Percentiles rank a stretch among this genome's conserved stretches.
Evolutionary conservation across 2,113 vertebrate species (phyloP).

Genomic region (Pristiophorus japonicus): DNA sequence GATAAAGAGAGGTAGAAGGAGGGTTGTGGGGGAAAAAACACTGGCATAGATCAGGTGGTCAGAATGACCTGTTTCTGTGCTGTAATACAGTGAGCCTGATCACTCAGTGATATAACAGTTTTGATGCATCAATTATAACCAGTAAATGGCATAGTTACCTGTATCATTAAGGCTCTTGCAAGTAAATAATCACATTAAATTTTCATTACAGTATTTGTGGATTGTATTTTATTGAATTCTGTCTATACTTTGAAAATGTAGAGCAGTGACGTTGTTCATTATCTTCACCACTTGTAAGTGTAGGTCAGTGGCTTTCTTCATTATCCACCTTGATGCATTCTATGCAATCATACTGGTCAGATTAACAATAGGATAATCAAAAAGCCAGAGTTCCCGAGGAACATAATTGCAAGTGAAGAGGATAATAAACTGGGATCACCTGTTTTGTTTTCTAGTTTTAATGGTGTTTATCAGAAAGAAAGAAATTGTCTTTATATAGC

Average conservation of each 20-base stretch:
- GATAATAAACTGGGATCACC: neutral
- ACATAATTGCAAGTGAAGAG: neutral
- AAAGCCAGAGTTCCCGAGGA: neutral
- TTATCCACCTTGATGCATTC: neutral
- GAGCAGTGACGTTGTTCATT: neutral
- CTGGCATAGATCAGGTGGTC: too few relatives aligned
- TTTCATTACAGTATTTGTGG: neutral
- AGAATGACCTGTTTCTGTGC: neutral
- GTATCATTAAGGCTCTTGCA: neutral
- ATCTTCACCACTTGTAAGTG: too few relatives aligned
- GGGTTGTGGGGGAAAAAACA: neutral
- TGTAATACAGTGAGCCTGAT: neutral
- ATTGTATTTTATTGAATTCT: neutral
- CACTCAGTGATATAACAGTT: neutral
- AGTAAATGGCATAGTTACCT: neutral
- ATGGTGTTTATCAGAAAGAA: neutral
- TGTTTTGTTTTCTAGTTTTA: neutral
- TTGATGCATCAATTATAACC: neutral
- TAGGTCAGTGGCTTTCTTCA: neutral
- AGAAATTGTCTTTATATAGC: neutral
- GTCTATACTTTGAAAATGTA: neutral
- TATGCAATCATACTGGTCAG: neutral
- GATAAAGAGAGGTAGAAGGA: neutral
- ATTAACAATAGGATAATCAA: neutral
- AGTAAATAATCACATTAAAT: neutral